Evolutionary conservation across 1,140 invertebrate genomes (phyloP), one percentile per base, ranked within the genome.

Genomic region (Harpegnathos saltator): DNA sequence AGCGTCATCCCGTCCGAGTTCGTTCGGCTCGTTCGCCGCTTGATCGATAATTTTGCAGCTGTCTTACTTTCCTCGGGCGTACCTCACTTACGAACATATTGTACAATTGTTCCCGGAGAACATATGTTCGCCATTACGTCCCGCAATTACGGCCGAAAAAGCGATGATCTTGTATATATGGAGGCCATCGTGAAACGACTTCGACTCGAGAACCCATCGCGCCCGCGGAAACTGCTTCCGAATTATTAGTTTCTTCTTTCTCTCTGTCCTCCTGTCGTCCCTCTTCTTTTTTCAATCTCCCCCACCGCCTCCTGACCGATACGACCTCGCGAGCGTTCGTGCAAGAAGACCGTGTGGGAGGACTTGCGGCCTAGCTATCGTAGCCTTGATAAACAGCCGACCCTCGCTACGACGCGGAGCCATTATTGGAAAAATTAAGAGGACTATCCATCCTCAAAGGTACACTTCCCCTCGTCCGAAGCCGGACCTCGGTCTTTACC

Each of bases 351-450:
- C 66, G 65, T 82, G 71, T 38, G 17, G 78, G 77, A 82, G 65
- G 73, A 85, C 85, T 83, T 83, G 74, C 65, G 63, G 87, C 66
- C 77, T 74, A 68, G n/a, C 87, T 88, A 87, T 85, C 73, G 73
- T 48, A 69, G 86, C 59, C 85, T 87, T 90, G 89, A 91, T 88
- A 91, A 91, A 91, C 88, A 90, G 84, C 81, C 89, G 82, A 87
- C 83, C 80, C 77, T 88, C 72, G 61, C 82, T 85, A 87, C 77
- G 65, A 82, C 26, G 73, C 38, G 69, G 83, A 48, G 68, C 89
- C 85, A 91, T 91, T 91, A 91, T 91, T 90, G 91, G 89, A 90
- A 90, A 90, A 91, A 91, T 91, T 90, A 91, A 91, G 91, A 91
- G 91, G 86, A 85, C 84, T 86, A 91, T 91, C 83, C 85, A 90